These are phyloP conservation scores for Dexiosoma caninum DNA, from an alignment of 2,888 invertebrate genomes.

Conservation along the genomic window DNA sequence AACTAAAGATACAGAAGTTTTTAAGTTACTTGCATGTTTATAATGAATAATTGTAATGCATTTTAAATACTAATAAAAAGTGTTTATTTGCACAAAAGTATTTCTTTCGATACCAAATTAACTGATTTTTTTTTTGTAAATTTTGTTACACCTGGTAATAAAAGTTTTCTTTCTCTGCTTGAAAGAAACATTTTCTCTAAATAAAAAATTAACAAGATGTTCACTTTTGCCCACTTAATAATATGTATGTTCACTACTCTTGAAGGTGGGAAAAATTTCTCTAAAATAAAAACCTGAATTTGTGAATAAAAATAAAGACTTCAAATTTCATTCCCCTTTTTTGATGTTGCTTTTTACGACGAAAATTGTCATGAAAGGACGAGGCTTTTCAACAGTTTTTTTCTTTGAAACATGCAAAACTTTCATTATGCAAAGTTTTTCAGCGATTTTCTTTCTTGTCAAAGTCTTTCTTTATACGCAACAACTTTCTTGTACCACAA, in stretches of 20 bases:
- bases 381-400: slow-evolving; percentile 16
- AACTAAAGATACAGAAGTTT: slow-evolving; percentile 6
- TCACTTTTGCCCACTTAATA: slow-evolving; percentile 10
- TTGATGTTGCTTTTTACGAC: not conserved
- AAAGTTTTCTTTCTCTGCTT: not conserved
- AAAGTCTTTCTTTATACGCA: slow-evolving; percentile 24
- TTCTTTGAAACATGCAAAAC: slow-evolving; percentile 15
- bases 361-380: slow-evolving; percentile 27
- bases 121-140: too few species aligned
- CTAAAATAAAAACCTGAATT: slow-evolving; percentile 15
- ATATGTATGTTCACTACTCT: not conserved
- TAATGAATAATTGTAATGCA: slow-evolving; percentile 3
- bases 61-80: not conserved
- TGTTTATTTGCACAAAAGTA: too few species aligned
- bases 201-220: slow-evolving; percentile 33
- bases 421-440: slow-evolving; percentile 35
- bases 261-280: slow-evolving; percentile 25
- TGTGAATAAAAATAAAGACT: not conserved
- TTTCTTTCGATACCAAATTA: too few species aligned
- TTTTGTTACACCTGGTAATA: not conserved
- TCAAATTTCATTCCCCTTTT: not conserved
- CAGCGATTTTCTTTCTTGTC: not conserved
- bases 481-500: slow-evolving; percentile 38
- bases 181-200: slow-evolving; percentile 34
- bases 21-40: not conserved